These are phyloP conservation scores for Zapornia atra DNA, from an alignment of 2,113 vertebrate genomes.

Conservation along the genomic window DNA sequence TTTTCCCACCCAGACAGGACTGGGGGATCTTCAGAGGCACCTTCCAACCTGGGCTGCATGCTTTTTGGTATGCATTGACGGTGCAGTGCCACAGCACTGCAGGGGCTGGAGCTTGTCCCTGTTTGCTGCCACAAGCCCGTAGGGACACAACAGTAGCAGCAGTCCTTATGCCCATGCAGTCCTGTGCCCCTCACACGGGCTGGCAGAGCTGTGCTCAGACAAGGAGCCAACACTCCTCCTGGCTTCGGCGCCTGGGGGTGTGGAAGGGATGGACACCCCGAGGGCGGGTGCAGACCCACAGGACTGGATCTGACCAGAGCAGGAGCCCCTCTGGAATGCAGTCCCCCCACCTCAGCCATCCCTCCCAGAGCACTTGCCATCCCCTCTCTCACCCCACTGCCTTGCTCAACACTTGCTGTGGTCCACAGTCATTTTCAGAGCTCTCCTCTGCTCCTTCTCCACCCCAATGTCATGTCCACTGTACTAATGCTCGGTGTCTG, in stretches of 20 bases:
- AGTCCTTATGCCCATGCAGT: rapidly evolving
- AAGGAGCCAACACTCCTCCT: rapidly evolving
- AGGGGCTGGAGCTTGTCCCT: not conserved
- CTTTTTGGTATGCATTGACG: no score
- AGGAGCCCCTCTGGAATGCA: rapidly evolving
- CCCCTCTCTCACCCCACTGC: no score
- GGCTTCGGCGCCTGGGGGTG: not conserved
- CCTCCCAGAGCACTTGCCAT: not conserved
- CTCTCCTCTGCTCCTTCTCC: not conserved
- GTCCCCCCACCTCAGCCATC: rapidly evolving
- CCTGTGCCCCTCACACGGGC: rapidly evolving
- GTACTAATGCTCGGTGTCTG: not conserved
- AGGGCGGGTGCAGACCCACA: not conserved
- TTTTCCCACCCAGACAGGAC: not conserved
- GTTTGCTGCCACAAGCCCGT: not conserved
- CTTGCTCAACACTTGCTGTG: not conserved
- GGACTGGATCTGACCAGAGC: not conserved
- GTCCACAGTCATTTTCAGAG: not conserved
- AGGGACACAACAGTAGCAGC: not conserved
- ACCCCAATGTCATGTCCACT: not conserved
- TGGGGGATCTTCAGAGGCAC: rapidly evolving
- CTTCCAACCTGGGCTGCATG: not conserved
- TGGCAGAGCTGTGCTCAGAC: rapidly evolving
- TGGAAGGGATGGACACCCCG: not conserved
- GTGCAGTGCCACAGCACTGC: not conserved